Evolutionary conservation across 2,113 vertebrate species (phyloP).

Genomic region (Caretta caretta): DNA sequence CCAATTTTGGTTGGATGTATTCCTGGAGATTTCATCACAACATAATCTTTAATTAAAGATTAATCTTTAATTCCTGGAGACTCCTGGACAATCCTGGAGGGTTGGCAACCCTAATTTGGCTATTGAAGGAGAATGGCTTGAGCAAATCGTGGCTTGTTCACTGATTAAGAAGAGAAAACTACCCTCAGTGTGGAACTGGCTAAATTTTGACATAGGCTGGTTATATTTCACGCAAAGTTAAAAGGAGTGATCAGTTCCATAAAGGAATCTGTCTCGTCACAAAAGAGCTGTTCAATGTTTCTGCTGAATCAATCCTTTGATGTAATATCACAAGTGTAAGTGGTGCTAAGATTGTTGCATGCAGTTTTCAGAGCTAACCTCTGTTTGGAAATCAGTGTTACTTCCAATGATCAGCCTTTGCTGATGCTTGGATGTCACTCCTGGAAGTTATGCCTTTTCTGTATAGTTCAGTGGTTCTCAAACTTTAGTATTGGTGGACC

Average conservation of each 20-base stretch:
- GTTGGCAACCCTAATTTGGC: background rate
- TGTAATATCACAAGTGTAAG: background rate
- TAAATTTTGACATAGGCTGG: background rate
- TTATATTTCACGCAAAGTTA: background rate
- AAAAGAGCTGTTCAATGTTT: background rate
- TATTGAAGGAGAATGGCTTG: background rate
- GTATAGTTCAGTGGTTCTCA: background rate
- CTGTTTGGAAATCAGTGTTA: background rate
- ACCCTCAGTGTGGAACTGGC: background rate
- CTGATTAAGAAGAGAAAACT: background rate
- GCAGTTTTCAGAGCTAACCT: background rate
- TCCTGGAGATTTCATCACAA: background rate
- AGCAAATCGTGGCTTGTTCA: constrained; percentile 17
- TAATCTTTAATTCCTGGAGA: background rate
- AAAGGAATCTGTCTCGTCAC: background rate
- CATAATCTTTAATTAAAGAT: background rate
- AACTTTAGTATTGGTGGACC: too few species aligned
- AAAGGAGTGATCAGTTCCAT: background rate
- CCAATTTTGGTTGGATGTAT: background rate
- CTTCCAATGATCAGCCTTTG: background rate
- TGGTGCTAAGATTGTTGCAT: background rate
- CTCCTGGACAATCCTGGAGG: background rate
- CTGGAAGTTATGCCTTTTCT: background rate
- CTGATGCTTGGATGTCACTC: background rate
- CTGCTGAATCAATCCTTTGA: background rate